Conservation (phyloP, 2,797 vertebrate species). For the Alosa sapidissima region DNA sequence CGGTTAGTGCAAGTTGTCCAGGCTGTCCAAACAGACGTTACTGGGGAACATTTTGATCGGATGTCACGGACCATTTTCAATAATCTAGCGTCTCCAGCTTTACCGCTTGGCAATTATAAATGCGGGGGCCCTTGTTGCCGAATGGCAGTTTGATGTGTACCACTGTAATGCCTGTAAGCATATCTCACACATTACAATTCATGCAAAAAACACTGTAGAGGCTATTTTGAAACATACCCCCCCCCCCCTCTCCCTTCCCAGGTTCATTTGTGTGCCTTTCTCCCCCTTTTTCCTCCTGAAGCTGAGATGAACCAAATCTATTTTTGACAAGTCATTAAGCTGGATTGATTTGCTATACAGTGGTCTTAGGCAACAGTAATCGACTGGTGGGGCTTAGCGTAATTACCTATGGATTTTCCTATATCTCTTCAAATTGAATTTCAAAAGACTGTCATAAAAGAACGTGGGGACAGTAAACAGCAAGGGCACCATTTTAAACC, state of each 20-base stretch:
- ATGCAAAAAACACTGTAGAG: not conserved
- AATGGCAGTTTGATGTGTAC: slow-evolving; percentile 9
- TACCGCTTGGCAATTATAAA: not conserved
- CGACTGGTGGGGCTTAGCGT: slow-evolving; percentile 60
- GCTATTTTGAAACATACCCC: not conserved
- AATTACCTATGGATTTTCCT: slow-evolving; percentile 71
- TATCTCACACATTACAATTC: not conserved
- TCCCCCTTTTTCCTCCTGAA: slow-evolving; percentile 32
- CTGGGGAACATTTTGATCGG: slow-evolving; percentile 2
- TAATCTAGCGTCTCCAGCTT: slow-evolving; percentile 8
- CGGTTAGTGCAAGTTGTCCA: not conserved
- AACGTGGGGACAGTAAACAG: slow-evolving; percentile 43
- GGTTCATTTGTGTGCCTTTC: slow-evolving; percentile 6
- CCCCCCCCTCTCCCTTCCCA: not conserved
- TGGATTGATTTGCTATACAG: slow-evolving; percentile 54
- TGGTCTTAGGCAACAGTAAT: slow-evolving; percentile 61
- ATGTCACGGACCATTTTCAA: slow-evolving; percentile 19
- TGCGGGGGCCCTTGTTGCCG: not conserved
- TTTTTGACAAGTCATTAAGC: slow-evolving; percentile 53
- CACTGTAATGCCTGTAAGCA: slow-evolving; percentile 8
- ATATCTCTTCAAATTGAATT: slow-evolving; percentile 60
- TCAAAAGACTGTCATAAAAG: slow-evolving; percentile 48
- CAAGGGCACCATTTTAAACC: slow-evolving; percentile 35
- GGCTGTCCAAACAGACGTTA: slow-evolving; percentile 13
- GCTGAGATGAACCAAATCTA: slow-evolving; percentile 37